phyloP scores from a whole-genome alignment of 2,888 invertebrate species.

The Pyrochroa serraticornis region DNA sequence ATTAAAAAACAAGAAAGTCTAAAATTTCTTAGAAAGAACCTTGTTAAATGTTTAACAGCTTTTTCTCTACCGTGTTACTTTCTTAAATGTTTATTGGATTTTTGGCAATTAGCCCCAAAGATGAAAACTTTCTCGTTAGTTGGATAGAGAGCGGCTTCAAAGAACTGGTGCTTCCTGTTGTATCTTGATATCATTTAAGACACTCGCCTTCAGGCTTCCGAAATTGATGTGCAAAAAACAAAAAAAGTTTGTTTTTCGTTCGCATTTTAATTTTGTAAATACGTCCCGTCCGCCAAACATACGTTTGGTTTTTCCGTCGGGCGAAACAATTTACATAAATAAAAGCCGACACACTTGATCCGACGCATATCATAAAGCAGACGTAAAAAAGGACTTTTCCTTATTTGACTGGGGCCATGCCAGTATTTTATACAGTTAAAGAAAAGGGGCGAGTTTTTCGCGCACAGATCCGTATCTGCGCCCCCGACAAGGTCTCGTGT shows the following conservation, averaged over 20 bases:
- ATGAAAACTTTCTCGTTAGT: no score
- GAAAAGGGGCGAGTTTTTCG: conserved; percentile 5
- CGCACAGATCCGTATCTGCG: conserved; percentile 19
- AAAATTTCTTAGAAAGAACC: no score
- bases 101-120: no score
- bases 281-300: conserved; percentile 19
- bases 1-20: no score
- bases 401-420: background rate
- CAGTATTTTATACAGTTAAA: background rate
- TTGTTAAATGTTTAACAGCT: no score
- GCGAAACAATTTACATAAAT: conserved; percentile 38
- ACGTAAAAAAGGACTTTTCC: conserved; percentile 27
- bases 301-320: conserved; percentile 28
- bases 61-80: no score
- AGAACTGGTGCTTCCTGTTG: no score
- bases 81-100: no score
- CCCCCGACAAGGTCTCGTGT: conserved; percentile 7
- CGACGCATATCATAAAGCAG: conserved; percentile 37
- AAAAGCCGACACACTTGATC: conserved; percentile 37
- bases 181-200: no score
- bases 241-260: conserved; percentile 32
- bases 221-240: conserved; percentile 1
- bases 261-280: conserved; percentile 36
- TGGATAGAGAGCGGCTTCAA: no score
- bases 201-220: no score